Percentiles rank a stretch among this genome's conserved stretches.
Conservation (phyloP, 2,888 invertebrate species). For the Euzetes globulus region DNA sequence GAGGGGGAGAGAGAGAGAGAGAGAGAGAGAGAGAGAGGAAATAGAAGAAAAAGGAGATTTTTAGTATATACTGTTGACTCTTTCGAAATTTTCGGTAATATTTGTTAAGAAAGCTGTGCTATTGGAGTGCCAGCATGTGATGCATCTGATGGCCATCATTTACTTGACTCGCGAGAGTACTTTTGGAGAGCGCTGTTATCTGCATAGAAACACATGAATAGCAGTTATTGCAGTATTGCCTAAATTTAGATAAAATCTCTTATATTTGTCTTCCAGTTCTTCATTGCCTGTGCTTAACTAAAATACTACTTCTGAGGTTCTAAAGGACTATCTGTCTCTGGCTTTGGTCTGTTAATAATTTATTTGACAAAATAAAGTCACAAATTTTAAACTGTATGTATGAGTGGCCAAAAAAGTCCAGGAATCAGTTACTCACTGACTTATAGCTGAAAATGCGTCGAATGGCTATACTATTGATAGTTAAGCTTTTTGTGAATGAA, state of each 20-base stretch:
- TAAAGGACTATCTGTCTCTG: neutral
- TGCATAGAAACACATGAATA: slow-evolving; percentile 15
- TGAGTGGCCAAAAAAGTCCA: neutral
- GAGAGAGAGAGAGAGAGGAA: slow-evolving; percentile 14
- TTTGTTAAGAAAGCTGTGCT: slow-evolving; percentile 9
- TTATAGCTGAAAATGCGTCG: neutral
- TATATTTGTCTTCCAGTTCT: neutral
- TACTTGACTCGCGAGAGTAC: neutral
- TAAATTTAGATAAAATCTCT: slow-evolving; percentile 31
- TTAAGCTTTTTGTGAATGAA: slow-evolving; percentile 18
- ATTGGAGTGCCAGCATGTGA: neutral
- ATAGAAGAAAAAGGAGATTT: slow-evolving; percentile 26
- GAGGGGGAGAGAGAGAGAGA: neutral
- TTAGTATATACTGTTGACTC: neutral
- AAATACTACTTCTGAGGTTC: neutral
- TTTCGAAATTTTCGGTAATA: slow-evolving; percentile 8
- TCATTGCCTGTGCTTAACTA: neutral
- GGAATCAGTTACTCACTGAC: slow-evolving; percentile 22
- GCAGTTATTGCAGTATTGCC: slow-evolving; percentile 19
- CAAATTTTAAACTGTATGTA: neutral
- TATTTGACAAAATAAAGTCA: slow-evolving; percentile 26
- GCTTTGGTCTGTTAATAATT: slow-evolving; percentile 18
- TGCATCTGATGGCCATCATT: slow-evolving; percentile 32
- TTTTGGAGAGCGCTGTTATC: neutral
- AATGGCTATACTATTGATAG: neutral